Evolutionary conservation across 1,140 invertebrate species (phyloP).

Genomic region (Geopemphigus sp.): DNA sequence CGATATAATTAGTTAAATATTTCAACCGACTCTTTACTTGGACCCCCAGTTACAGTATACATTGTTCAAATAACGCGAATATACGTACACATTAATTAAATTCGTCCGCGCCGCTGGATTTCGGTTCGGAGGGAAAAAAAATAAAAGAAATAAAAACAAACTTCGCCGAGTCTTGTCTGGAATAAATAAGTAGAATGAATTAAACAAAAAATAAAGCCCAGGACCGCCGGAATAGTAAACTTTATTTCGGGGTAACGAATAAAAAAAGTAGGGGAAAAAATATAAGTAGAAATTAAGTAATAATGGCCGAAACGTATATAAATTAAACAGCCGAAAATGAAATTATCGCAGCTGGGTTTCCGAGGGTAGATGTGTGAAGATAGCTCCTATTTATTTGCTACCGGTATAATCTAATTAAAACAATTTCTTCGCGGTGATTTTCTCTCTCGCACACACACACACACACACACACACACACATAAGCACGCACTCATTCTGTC

Average conservation of each 20-base stretch:
- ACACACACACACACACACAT: too few species aligned
- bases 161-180: conserved; percentile 16
- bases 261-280: conserved; percentile 10
- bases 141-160: conserved; percentile 35
- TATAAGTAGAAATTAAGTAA: conserved; percentile 40
- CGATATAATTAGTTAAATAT: conserved; percentile 4
- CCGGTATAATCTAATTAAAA: conserved; percentile 25
- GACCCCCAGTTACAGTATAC: neutral
- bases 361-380: conserved; percentile 8
- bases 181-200: conserved; percentile 48
- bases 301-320: conserved; percentile 45
- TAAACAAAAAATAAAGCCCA: conserved; percentile 8
- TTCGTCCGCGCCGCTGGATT: conserved; percentile 22
- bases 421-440: conserved; percentile 37
- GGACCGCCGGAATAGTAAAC: conserved; percentile 14
- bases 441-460: too few species aligned
- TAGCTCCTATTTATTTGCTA: conserved; percentile 43
- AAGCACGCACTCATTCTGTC: too few species aligned
- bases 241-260: conserved; percentile 15
- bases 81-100: conserved; percentile 35
- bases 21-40: conserved; percentile 10
- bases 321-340: conserved; percentile 46
- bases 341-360: conserved; percentile 42
- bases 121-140: neutral
- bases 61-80: conserved; percentile 30